phyloP scores from a whole-genome alignment of 2,113 vertebrate genomes.

The Chascanopsetta lugubris region DNA sequence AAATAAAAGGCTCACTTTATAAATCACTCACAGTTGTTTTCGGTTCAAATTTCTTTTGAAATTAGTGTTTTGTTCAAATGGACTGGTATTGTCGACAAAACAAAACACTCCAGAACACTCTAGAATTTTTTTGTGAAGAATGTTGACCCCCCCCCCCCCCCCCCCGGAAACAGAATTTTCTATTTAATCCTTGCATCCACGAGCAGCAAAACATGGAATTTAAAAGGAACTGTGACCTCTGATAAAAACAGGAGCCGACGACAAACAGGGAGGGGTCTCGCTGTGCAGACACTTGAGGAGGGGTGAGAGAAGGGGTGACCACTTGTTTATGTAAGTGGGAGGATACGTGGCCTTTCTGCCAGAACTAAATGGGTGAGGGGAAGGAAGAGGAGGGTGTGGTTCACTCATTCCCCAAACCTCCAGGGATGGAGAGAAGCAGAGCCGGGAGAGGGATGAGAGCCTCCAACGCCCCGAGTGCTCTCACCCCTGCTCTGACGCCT shows the following conservation, averaged over 20 bases:
- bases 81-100: no score
- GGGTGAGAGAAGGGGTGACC: conserved; percentile 36
- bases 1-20: conserved; percentile 16
- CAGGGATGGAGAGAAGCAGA: conserved; percentile 65
- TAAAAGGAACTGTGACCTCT: neutral
- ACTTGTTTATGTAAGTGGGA: conserved; percentile 63
- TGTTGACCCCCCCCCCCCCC: no score
- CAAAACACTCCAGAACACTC: no score
- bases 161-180: no score
- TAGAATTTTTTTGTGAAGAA: no score
- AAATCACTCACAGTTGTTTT: neutral
- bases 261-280: conserved; percentile 1
- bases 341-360: conserved; percentile 57
- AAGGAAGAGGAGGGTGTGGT: conserved; percentile 77
- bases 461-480: conserved; percentile 28
- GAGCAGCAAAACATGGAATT: conserved; percentile 2
- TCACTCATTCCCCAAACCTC: conserved; percentile 55
- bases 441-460: conserved; percentile 39
- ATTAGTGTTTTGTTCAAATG: no score
- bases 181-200: neutral
- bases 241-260: conserved; percentile 56
- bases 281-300: conserved; percentile 16
- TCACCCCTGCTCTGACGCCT: conserved; percentile 7
- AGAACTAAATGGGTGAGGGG: conserved; percentile 64
- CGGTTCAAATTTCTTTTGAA: no score